These are phyloP conservation scores for Poecilia wingei DNA, from an alignment of 2,797 vertebrate species.

Conservation along the genomic window DNA sequence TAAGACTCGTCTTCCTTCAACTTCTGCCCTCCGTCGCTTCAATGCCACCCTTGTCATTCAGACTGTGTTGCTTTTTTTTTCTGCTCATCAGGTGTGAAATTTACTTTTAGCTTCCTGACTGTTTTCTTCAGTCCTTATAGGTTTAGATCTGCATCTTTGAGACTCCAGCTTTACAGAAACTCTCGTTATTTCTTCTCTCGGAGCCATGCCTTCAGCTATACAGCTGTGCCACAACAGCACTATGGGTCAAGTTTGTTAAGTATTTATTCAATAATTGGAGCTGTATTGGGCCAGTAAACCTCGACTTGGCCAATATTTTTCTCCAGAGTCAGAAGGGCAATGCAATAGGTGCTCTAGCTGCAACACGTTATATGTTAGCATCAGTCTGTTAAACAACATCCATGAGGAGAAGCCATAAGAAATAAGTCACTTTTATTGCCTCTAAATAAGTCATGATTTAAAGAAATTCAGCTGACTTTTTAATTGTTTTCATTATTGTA, in stretches of 20 bases:
- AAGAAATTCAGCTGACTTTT: background rate
- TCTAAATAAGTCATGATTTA: background rate
- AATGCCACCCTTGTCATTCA: constrained; percentile 21
- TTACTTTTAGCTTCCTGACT: constrained; percentile 38
- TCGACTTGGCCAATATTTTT: constrained; percentile 12
- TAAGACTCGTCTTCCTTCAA: constrained; percentile 26
- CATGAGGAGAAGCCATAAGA: background rate
- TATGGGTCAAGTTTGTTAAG: constrained; percentile 15
- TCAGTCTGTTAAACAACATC: background rate
- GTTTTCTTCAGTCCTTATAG: constrained; percentile 21
- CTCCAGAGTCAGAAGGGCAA: constrained; percentile 8
- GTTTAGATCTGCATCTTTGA: constrained; percentile 14
- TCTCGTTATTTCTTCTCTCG: constrained; percentile 54
- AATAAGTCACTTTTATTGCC: background rate
- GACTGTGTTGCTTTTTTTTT: constrained; percentile 16
- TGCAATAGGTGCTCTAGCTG: constrained; percentile 21
- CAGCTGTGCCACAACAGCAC: constrained; percentile 30
- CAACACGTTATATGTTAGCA: constrained; percentile 15
- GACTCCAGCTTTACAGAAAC: constrained; percentile 26
- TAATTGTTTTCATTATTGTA: background rate
- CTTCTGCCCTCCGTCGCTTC: constrained; percentile 15
- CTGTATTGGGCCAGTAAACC: constrained; percentile 3
- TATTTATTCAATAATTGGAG: constrained; percentile 29
- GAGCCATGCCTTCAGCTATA: constrained; percentile 33
- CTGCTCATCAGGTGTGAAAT: constrained; percentile 54